phyloP scores from a whole-genome alignment of 35 echinoderm and acorn worm genomes.

The Chiridota heheva region DNA sequence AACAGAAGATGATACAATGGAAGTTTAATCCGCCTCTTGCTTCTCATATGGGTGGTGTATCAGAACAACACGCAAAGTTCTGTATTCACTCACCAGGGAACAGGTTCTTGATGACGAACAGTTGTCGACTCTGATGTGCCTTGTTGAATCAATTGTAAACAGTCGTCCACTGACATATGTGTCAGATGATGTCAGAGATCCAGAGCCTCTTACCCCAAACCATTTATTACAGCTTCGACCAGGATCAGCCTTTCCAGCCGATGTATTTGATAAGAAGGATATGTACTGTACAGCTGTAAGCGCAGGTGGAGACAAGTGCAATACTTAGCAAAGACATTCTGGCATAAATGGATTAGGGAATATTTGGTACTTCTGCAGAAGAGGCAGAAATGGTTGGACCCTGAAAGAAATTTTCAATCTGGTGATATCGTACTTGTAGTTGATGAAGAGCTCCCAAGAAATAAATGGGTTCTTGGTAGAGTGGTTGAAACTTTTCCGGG shows the following conservation, averaged over 20 bases:
- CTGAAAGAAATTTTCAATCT: constrained; percentile 15
- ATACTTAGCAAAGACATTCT: constrained; percentile 66
- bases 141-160: constrained; percentile 28
- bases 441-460: constrained; percentile 35
- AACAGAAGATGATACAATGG: constrained; percentile 14
- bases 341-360: constrained; percentile 71
- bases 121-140: constrained; percentile 36
- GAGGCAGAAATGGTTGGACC: constrained; percentile 39
- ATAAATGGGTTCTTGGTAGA: constrained; percentile 43
- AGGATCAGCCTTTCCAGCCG: neutral
- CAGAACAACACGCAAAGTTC: constrained; percentile 30
- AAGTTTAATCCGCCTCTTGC: constrained; percentile 50
- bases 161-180: constrained; percentile 25
- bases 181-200: constrained; percentile 36
- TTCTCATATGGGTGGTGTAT: constrained; percentile 62
- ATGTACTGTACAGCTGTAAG: constrained; percentile 53
- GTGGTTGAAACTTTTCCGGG: constrained; percentile 1
- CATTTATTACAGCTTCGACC: constrained; percentile 4
- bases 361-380: constrained; percentile 52
- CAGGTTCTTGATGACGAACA: constrained; percentile 38
- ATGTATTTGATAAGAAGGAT: neutral
- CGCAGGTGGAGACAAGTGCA: constrained; percentile 67
- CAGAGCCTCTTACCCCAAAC: constrained; percentile 30
- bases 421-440: constrained; percentile 42
- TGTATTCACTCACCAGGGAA: constrained; percentile 10